Base-by-base conservation (phyloP, 2,113 vertebrate species). In the Nothocercus julius region DNA sequence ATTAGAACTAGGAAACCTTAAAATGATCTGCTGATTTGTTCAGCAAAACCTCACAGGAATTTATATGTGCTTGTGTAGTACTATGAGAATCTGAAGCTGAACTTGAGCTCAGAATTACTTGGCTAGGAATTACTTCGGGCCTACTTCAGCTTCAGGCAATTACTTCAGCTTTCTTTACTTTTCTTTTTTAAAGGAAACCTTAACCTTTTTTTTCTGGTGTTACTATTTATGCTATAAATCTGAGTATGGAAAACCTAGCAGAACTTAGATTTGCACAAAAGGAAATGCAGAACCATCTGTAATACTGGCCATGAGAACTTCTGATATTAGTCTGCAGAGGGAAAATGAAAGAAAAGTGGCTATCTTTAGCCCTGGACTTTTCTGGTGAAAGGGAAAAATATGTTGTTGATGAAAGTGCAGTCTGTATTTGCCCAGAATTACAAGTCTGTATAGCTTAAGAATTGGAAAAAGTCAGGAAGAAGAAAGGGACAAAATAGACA, bases 341-440 rank as follows among this genome's bases (percentile, higher is more conserved):
- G 53, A 80, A 80, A 59, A 32, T 21, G 19, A 19, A 51, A 51
- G 42, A 13, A 24, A n/a, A 63, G 18, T 20, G 42, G 14, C 9
- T 42, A 36, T 28, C 21, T 66, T 44, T 77, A 36, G 25, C 28
- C 17, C 19, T 58, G 54, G 32, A 58, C 14, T n/a, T 24, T 64
- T 24, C 32, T 64, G 34, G 7, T 30, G 32, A 85, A 47, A 85
- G 54, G 42, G 54, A 67, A 56, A 53, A 61, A 4, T 14, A 7
- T 15, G 24, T 30, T 20, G 8, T 3, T 86, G 13, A 10, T 62
- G 58, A 42, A 76, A 30, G 45, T 42, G 11, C 47, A 73, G 34
- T 16, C 19, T 0, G 0, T 38, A 40, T 40, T 28, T 13, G 27
- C 20, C 16, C 78, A 38, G 36, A 38, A 11, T 47, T 49, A 13